phyloP scores from a whole-genome alignment of 2,797 vertebrate species.

The Anableps anableps region DNA sequence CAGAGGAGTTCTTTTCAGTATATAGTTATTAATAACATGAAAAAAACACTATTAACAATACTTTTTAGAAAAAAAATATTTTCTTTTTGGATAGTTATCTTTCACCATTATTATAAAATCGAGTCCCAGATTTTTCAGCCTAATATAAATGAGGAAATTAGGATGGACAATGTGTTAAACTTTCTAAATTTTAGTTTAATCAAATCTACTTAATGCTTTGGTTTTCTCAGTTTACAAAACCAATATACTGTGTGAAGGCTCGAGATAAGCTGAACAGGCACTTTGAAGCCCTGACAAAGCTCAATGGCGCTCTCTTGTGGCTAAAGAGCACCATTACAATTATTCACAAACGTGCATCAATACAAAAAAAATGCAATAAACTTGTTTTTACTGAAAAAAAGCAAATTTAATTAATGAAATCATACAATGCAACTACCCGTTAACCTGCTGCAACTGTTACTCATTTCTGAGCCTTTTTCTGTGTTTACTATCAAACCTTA shows the following conservation, averaged over 20 bases:
- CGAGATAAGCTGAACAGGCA: background rate
- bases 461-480: background rate
- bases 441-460: background rate
- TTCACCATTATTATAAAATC: background rate
- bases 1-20: conserved; percentile 1
- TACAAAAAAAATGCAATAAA: background rate
- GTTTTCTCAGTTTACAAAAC: background rate
- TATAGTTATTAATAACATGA: conserved; percentile 14
- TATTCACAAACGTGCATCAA: background rate
- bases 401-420: background rate
- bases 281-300: conserved; percentile 33
- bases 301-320: conserved; percentile 73
- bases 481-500: background rate
- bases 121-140: background rate
- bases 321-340: conserved; percentile 34
- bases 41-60: background rate
- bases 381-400: background rate
- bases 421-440: too few species aligned
- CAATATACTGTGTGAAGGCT: background rate
- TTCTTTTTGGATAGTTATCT: background rate
- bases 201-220: background rate
- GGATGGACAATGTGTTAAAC: background rate
- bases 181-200: background rate
- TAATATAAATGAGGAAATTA: background rate
- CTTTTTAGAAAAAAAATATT: conserved; percentile 8